phyloP scores from a whole-genome alignment of 1,140 invertebrate genomes.

The Nephila pilipes region DNA sequence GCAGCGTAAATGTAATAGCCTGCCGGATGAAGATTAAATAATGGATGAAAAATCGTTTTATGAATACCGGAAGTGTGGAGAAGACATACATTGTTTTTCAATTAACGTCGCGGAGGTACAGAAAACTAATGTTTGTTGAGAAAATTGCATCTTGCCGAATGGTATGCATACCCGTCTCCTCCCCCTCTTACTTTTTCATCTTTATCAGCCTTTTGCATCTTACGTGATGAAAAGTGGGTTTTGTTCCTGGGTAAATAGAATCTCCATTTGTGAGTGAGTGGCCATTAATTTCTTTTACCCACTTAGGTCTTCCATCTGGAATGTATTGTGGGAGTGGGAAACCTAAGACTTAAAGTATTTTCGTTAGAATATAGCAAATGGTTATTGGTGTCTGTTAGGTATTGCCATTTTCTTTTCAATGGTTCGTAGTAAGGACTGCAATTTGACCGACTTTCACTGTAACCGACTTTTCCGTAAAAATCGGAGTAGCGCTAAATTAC shows the following conservation, averaged over 20 bases:
- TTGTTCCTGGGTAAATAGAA: neutral
- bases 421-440: no score
- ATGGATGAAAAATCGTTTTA: conserved; percentile 29
- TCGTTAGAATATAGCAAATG: no score
- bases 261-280: neutral
- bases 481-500: no score
- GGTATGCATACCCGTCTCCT: neutral
- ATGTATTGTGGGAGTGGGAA: neutral
- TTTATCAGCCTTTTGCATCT: neutral
- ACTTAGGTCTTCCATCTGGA: neutral
- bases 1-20: conserved; percentile 5
- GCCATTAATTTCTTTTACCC: neutral
- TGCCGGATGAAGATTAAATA: neutral
- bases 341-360: neutral
- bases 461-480: no score
- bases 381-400: no score
- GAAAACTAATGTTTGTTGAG: conserved; percentile 31
- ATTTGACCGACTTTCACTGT: no score
- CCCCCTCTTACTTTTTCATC: neutral
- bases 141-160: conserved; percentile 5
- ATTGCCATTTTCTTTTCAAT: no score
- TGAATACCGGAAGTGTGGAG: conserved; percentile 18
- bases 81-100: conserved; percentile 24
- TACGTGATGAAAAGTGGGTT: neutral
- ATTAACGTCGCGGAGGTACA: neutral